These are phyloP conservation scores for Euphonia xanthogaster DNA, from an alignment of 2,797 vertebrate species.

Conservation along the genomic window DNA sequence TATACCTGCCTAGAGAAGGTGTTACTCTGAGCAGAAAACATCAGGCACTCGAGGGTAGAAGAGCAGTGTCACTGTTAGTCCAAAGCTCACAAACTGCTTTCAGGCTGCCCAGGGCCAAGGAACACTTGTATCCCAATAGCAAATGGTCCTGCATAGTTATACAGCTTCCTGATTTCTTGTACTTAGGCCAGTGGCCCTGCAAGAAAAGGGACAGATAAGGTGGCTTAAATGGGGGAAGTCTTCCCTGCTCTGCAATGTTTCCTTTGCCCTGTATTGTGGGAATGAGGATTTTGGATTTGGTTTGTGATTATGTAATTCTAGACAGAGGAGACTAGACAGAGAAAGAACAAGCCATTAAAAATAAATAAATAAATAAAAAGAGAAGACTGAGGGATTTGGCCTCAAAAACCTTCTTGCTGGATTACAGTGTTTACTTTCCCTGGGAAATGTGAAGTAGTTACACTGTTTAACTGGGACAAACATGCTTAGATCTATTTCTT, in stretches of 20 bases:
- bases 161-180: neutral
- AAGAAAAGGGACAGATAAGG: neutral
- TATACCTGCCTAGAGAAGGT: neutral
- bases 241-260: neutral
- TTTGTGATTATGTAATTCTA: conserved; percentile 30
- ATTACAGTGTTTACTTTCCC: conserved; percentile 24
- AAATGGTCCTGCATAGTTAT: neutral
- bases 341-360: neutral
- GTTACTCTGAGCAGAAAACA: neutral
- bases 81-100: neutral
- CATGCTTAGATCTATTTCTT: neutral
- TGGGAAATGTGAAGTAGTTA: conserved; percentile 26
- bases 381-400: neutral
- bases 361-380: neutral
- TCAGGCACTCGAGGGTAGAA: neutral
- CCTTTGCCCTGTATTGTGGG: neutral
- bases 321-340: neutral
- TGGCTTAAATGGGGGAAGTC: neutral
- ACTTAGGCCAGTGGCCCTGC: neutral
- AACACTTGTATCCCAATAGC: neutral
- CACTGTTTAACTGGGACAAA: conserved; percentile 5
- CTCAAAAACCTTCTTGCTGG: conserved; percentile 13
- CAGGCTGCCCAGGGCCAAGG: neutral
- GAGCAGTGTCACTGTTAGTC: neutral
- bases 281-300: conserved; percentile 21